Conservation (phyloP, 2,888 invertebrate genomes). For the Trilocha varians region DNA sequence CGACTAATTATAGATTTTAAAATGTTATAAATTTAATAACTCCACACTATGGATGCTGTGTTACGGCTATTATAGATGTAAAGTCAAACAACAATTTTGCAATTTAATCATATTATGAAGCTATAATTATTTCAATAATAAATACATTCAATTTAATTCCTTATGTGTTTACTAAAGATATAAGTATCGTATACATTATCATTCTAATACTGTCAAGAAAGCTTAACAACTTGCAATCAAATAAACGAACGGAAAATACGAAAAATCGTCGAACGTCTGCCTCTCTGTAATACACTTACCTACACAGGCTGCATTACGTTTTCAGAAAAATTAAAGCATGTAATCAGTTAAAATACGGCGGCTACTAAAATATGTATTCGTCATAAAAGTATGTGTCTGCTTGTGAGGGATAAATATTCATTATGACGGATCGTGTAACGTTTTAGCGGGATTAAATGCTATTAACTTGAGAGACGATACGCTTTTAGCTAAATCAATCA, state of each 20-base stretch:
- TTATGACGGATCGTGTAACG: constrained; percentile 66
- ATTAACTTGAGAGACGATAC: constrained; percentile 49
- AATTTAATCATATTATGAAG: too few relatives aligned
- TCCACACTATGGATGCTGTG: too few relatives aligned
- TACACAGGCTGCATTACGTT: constrained; percentile 34
- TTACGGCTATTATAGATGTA: too few relatives aligned
- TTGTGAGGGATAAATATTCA: constrained; percentile 70
- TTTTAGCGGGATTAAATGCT: constrained; percentile 71
- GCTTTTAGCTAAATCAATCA: constrained; percentile 62
- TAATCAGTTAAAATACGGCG: constrained; percentile 67
- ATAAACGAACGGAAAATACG: constrained; percentile 6
- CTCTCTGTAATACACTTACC: constrained; percentile 56
- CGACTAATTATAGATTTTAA: too few relatives aligned
- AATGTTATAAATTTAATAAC: too few relatives aligned
- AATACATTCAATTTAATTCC: too few relatives aligned
- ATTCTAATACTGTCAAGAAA: too few relatives aligned
- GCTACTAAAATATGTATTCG: constrained; percentile 73
- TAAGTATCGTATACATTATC: too few relatives aligned
- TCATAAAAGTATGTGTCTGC: constrained; percentile 68
- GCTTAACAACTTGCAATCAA: background rate
- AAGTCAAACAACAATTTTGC: too few relatives aligned
- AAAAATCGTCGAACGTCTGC: constrained; percentile 38
- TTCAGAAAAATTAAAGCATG: constrained; percentile 70
- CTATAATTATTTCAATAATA: too few relatives aligned
- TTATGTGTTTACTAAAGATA: too few relatives aligned